These are phyloP conservation scores for Xestia xanthographa DNA, from an alignment of 2,888 invertebrate species.

Conservation along the genomic window DNA sequence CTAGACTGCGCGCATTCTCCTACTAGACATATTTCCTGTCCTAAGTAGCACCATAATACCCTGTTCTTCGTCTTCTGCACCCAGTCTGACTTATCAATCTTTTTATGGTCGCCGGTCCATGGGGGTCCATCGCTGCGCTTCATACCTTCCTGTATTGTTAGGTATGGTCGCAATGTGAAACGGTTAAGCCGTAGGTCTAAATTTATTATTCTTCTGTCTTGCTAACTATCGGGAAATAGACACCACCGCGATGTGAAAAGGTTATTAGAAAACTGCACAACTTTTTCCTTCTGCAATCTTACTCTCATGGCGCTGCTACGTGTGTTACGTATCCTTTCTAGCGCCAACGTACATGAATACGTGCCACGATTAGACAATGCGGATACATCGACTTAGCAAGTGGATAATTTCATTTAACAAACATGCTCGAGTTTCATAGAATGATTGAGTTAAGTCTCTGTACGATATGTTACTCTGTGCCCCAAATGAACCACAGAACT, in stretches of 20 bases:
- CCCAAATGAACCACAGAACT: slow-evolving; percentile 15
- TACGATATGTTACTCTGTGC: slow-evolving; percentile 18
- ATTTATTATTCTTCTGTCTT: not conserved
- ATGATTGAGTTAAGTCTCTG: slow-evolving; percentile 11
- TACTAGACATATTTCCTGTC: not conserved
- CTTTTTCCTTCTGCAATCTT: not conserved
- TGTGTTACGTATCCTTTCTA: not conserved
- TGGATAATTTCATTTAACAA: slow-evolving; percentile 3
- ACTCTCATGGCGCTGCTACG: not conserved
- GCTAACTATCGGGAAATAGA: not conserved
- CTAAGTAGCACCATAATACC: not conserved
- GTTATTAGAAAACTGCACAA: not conserved
- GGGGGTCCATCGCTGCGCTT: not conserved
- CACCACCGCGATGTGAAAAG: too few relatives aligned
- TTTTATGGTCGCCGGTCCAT: not conserved
- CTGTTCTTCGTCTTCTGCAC: not conserved
- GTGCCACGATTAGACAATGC: not conserved
- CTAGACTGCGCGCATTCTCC: too few relatives aligned
- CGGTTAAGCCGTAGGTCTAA: not conserved
- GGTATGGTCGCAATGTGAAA: not conserved
- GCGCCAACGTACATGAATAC: slow-evolving; percentile 1
- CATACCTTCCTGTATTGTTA: not conserved
- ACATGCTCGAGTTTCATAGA: not conserved
- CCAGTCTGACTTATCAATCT: not conserved
- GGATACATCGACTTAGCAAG: not conserved